A percentile compares a stretch with the other conserved stretches of the same genome.
These are phyloP conservation scores for Rutilus rutilus DNA, from an alignment of 2,113 vertebrate species.

Conservation along the genomic window DNA sequence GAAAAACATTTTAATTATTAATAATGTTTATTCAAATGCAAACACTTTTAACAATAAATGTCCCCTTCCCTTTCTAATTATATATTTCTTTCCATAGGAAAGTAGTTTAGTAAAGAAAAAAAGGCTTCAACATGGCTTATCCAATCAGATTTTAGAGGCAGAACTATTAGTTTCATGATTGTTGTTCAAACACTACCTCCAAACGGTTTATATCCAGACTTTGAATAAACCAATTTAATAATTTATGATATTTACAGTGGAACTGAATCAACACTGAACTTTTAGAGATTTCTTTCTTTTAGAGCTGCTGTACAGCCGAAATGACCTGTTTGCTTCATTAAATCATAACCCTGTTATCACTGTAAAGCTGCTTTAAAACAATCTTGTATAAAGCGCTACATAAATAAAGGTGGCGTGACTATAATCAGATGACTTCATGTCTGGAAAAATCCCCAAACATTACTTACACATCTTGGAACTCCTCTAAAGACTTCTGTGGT, in stretches of 20 bases:
- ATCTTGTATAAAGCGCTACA: no score
- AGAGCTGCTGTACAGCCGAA: no score
- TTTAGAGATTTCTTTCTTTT: no score
- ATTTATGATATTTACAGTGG: no score
- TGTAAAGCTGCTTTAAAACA: no score
- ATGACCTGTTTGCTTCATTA: no score
- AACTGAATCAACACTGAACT: no score
- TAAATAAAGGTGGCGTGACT: no score
- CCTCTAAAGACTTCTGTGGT: slow-evolving; percentile 97
- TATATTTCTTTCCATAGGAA: background rate
- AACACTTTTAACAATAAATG: background rate
- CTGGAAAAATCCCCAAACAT: background rate
- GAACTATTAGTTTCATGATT: background rate
- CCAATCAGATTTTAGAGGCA: background rate
- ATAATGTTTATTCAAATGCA: background rate
- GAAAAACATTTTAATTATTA: background rate
- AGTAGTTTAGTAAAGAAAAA: background rate
- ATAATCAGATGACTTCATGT: background rate
- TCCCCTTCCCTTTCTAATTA: background rate
- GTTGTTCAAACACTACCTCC: background rate
- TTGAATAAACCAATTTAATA: no score
- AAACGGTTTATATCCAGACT: background rate
- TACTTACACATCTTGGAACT: slow-evolving; percentile 99
- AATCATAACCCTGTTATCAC: no score
- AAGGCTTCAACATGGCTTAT: background rate